Percentiles rank a stretch among this genome's conserved stretches.
Evolutionary conservation across 2,797 vertebrate genomes (phyloP).

Genomic region (Manis pentadactyla): DNA sequence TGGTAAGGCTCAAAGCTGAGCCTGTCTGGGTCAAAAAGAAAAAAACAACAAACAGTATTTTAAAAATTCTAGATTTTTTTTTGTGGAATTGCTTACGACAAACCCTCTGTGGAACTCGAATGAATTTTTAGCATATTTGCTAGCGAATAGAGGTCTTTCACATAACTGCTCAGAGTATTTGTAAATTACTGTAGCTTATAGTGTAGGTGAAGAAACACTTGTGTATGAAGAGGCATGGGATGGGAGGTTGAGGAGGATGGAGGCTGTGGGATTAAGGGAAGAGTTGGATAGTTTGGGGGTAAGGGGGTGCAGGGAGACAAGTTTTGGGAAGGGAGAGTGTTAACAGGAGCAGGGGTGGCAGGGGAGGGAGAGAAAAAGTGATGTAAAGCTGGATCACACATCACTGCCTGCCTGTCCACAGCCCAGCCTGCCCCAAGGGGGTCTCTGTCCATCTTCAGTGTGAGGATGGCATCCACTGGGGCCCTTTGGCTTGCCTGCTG

Average conservation of each 20-base stretch:
- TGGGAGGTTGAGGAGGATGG: neutral
- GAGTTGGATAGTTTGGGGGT: neutral
- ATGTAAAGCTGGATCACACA: neutral
- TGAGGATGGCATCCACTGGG: neutral
- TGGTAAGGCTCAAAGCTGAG: constrained; percentile 34
- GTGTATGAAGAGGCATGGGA: neutral
- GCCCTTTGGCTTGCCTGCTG: neutral
- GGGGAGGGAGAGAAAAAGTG: neutral
- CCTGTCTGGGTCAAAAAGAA: neutral
- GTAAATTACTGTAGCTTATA: neutral
- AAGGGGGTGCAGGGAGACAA: neutral
- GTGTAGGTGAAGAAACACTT: neutral
- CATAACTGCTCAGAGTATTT: neutral
- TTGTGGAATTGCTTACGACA: constrained; percentile 22
- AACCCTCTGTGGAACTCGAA: neutral
- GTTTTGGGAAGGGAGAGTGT: neutral
- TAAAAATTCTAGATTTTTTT: constrained; percentile 5
- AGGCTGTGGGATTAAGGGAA: neutral
- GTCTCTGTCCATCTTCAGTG: neutral
- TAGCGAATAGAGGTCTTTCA: constrained; percentile 34
- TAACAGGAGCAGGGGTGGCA: neutral
- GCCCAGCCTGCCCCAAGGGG: neutral
- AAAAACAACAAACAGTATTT: constrained; percentile 25
- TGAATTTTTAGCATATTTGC: constrained; percentile 45
- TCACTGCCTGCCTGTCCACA: neutral